These are phyloP conservation scores for Entomyzon cyanotis DNA, from an alignment of 2,113 vertebrate species.

Conservation along the genomic window DNA sequence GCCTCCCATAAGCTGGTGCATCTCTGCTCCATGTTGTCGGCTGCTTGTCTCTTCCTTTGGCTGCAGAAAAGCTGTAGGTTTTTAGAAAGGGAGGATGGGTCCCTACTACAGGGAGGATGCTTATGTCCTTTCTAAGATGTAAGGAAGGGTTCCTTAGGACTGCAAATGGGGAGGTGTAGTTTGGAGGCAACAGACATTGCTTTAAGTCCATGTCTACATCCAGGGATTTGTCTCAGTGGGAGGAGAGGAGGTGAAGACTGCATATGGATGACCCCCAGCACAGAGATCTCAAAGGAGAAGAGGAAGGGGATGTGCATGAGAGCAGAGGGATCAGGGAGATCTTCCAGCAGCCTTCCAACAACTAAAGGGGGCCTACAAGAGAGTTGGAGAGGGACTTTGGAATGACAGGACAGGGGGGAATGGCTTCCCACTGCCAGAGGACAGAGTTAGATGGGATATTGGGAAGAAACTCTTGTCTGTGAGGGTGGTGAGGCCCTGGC, in stretches of 20 bases:
- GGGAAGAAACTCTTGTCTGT: accelerated
- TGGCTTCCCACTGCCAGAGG: neutral
- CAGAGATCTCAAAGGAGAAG: neutral
- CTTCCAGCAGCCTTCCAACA: neutral
- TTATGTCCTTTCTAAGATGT: neutral
- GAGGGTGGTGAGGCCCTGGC: neutral
- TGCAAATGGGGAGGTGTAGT: neutral
- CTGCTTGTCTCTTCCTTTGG: neutral
- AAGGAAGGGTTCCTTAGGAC: neutral
- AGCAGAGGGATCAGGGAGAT: neutral
- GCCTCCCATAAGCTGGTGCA: neutral
- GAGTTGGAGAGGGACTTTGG: neutral
- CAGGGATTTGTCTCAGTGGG: neutral
- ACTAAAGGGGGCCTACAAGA: neutral
- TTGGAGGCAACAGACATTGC: neutral
- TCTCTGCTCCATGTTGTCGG: neutral
- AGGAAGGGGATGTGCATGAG: neutral
- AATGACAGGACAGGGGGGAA: neutral
- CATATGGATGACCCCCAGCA: neutral
- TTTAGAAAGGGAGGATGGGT: neutral
- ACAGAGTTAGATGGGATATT: neutral
- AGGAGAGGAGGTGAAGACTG: neutral
- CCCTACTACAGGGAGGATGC: neutral
- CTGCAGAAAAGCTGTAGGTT: neutral
- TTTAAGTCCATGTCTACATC: neutral